Percentiles rank a stretch among this genome's conserved stretches.
Conservation (phyloP, 2,888 invertebrate genomes). For the Drosophila anceps region DNA sequence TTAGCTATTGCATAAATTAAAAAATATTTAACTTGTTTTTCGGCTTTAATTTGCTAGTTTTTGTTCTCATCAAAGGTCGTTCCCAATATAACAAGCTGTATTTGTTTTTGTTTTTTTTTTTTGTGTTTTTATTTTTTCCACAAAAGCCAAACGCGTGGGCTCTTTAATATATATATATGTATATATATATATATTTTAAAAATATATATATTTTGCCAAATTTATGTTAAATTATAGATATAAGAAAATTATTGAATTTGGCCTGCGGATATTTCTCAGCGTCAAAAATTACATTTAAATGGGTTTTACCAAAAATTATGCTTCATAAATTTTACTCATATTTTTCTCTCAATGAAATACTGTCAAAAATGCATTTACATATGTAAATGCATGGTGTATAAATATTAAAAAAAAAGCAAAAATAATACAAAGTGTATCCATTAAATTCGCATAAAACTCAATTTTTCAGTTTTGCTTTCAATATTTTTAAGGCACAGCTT, state of each 20-base stretch:
- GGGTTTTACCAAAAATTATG: slow-evolving; percentile 50
- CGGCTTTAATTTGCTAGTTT: slow-evolving; percentile 47
- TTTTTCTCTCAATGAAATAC: slow-evolving; percentile 55
- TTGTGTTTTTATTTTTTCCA: background rate
- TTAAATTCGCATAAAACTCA: slow-evolving; percentile 46
- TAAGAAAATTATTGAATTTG: slow-evolving; percentile 29
- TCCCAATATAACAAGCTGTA: slow-evolving; percentile 37
- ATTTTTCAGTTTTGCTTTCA: slow-evolving; percentile 52
- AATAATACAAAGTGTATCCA: slow-evolving; percentile 41
- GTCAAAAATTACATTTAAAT: slow-evolving; percentile 25
- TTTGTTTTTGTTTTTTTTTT: background rate
- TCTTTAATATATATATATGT: slow-evolving; percentile 8
- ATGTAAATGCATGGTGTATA: slow-evolving; percentile 33
- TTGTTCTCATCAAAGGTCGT: slow-evolving; percentile 77
- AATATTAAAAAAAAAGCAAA: slow-evolving; percentile 7
- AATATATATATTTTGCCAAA: slow-evolving; percentile 17
- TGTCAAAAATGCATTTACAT: slow-evolving; percentile 69
- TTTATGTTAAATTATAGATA: slow-evolving; percentile 27
- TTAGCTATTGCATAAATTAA: slow-evolving; percentile 71
- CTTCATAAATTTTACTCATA: slow-evolving; percentile 35
- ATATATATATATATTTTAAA: background rate
- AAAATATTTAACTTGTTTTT: slow-evolving; percentile 69
- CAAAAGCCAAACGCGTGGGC: slow-evolving; percentile 44
- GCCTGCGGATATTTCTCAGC: slow-evolving; percentile 30
- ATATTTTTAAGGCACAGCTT: slow-evolving; percentile 30